Conservation (phyloP, 2,113 vertebrate species). For the Chiloscyllium plagiosum region DNA sequence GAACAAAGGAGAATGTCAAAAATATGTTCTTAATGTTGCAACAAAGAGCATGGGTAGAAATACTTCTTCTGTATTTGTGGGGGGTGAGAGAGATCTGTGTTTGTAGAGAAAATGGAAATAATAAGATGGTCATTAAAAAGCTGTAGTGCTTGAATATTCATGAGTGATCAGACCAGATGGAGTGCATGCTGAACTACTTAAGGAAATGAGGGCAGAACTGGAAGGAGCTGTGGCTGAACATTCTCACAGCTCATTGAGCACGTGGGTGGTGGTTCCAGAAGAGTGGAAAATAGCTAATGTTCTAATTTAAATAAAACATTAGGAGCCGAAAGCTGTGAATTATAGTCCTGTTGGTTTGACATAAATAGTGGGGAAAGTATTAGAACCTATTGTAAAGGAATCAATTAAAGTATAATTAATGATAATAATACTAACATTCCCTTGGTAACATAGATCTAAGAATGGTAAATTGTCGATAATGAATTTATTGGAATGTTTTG, state of each 20-base stretch:
- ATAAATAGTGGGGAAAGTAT: slow-evolving; percentile 23
- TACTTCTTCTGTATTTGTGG: neutral
- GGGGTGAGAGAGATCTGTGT: neutral
- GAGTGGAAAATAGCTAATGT: slow-evolving; percentile 33
- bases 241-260: slow-evolving; percentile 22
- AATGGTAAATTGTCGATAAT: neutral
- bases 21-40: neutral
- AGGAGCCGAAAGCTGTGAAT: slow-evolving; percentile 2
- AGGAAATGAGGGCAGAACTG: slow-evolving; percentile 30
- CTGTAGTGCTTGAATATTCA: slow-evolving; percentile 26
- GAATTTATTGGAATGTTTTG: slow-evolving; percentile 26
- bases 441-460: slow-evolving; percentile 1
- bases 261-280: slow-evolving; percentile 29
- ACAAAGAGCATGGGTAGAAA: slow-evolving; percentile 1
- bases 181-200: slow-evolving; percentile 31
- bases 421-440: neutral
- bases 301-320: slow-evolving; percentile 36
- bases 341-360: slow-evolving; percentile 18
- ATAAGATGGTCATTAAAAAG: slow-evolving; percentile 33
- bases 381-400: neutral
- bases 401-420: slow-evolving; percentile 30
- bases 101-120: slow-evolving; percentile 29
- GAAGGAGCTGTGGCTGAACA: slow-evolving; percentile 21
- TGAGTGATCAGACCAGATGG: slow-evolving; percentile 27
- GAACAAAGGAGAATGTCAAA: neutral